phyloP scores from a whole-genome alignment of 2,113 vertebrate species.

The Lipotes vexillifer region DNA sequence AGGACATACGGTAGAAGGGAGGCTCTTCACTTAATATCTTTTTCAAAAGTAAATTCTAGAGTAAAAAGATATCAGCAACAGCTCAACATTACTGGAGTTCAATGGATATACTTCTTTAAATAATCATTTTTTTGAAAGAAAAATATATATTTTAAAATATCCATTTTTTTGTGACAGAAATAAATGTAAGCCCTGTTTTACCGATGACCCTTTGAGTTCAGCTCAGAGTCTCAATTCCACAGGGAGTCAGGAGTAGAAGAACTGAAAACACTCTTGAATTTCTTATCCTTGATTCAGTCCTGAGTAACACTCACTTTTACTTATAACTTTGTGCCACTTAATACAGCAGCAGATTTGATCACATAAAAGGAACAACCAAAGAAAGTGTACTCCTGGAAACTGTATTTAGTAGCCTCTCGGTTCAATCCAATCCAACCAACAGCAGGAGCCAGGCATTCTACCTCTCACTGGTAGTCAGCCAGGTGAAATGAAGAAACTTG shows the following conservation, averaged over 20 bases:
- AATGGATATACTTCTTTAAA: background rate
- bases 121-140: background rate
- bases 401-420: background rate
- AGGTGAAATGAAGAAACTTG: conserved; percentile 43
- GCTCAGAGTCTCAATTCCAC: background rate
- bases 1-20: background rate
- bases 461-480: background rate
- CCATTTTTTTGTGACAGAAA: background rate
- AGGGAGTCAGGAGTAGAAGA: background rate
- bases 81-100: background rate
- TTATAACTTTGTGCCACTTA: conserved; percentile 3
- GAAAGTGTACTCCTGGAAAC: background rate
- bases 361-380: background rate
- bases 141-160: background rate
- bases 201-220: background rate
- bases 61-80: background rate
- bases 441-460: background rate
- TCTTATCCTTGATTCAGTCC: background rate
- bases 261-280: conserved; percentile 22
- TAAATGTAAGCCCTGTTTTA: conserved; percentile 3
- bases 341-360: background rate
- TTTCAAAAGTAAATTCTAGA: background rate
- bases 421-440: background rate
- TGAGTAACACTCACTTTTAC: background rate
- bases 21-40: background rate